These are phyloP conservation scores for Phortica variegata DNA, from an alignment of 1,140 invertebrate genomes.

Conservation along the genomic window DNA sequence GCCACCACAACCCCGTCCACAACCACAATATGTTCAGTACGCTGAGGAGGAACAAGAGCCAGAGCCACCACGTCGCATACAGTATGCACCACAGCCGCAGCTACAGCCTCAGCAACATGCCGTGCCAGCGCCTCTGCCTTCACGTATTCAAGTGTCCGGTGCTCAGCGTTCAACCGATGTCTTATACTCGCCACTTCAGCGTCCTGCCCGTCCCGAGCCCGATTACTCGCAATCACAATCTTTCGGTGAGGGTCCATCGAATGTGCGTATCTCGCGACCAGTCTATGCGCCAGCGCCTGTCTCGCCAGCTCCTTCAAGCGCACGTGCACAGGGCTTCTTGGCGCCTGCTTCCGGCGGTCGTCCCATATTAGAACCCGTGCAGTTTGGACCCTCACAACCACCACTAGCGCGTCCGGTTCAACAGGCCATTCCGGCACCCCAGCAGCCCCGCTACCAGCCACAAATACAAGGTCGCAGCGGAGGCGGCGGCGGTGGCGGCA, in stretches of 20 bases:
- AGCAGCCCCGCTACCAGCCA: conserved; percentile 47
- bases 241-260: conserved; percentile 46
- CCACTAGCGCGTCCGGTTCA: conserved; percentile 36
- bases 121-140: conserved; percentile 36
- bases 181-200: conserved; percentile 47
- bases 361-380: conserved; percentile 38
- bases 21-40: conserved; percentile 53
- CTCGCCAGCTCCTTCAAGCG: conserved; percentile 40
- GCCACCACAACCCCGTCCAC: conserved; percentile 48
- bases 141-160: conserved; percentile 53
- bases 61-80: conserved; percentile 42
- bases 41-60: conserved; percentile 44
- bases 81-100: conserved; percentile 43
- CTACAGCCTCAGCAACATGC: conserved; percentile 33
- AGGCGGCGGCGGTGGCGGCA: conserved; percentile 60
- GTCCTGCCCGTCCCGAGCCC: conserved; percentile 44
- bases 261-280: conserved; percentile 51
- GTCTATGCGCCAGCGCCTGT: conserved; percentile 47
- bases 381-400: conserved; percentile 38
- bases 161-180: conserved; percentile 51
- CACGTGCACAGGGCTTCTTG: conserved; percentile 45
- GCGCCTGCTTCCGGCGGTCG: conserved; percentile 46
- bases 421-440: conserved; percentile 19
- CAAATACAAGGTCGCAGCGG: conserved; percentile 55
- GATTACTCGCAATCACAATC: conserved; percentile 48